Base-by-base conservation (phyloP, 2,888 invertebrate species). In the Carabus problematicus region DNA sequence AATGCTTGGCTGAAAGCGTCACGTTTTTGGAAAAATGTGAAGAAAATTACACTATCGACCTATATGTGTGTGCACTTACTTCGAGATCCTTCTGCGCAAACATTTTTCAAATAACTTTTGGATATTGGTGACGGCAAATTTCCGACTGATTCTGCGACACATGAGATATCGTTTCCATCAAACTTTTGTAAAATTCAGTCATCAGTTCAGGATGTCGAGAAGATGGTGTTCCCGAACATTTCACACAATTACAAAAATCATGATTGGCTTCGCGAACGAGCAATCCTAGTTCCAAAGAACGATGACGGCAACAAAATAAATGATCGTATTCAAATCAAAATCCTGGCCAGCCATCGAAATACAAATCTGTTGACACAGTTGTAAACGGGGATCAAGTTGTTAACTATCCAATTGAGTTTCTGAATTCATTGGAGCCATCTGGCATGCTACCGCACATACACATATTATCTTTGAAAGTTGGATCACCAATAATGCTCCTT, bases 401-500 rank as follows among this genome's bases (percentile, higher is more conserved):
- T 29, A 2, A 3, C 6, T 29, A 29, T 29, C 29, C 29, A 2
- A 29, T 6, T 29, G 29, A 29, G 6, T 29, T 29, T 6, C 29
- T 29, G 2, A 29, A 29, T 6, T 29, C 72, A 1, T 45, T 74
- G 8, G 39, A 73, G 47, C 71, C 72, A 41, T 59, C 74, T 43
- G 72, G 72, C 8, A 18, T 75, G n/a, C 72, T 73, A n/a, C 19
- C 70, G 12, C n/a, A n/a, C n/a, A n/a, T n/a, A n/a, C 71, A 74
- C 54, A 49, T 40, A 42, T 69, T 75, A 8, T 12, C 19, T 14
- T 42, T 72, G 8, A 73, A 72, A 40, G 61, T 75, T 14, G 74
- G 73, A 6, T 58, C 71, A 8, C 73, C 72, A 54, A 59, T 76
- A 16, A 74, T 75, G 64, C 45, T 74, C 16, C 52, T 76, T 1